Evolutionary conservation across 2,888 invertebrate genomes (phyloP).

Genomic region (Cheilosia vernalis): DNA sequence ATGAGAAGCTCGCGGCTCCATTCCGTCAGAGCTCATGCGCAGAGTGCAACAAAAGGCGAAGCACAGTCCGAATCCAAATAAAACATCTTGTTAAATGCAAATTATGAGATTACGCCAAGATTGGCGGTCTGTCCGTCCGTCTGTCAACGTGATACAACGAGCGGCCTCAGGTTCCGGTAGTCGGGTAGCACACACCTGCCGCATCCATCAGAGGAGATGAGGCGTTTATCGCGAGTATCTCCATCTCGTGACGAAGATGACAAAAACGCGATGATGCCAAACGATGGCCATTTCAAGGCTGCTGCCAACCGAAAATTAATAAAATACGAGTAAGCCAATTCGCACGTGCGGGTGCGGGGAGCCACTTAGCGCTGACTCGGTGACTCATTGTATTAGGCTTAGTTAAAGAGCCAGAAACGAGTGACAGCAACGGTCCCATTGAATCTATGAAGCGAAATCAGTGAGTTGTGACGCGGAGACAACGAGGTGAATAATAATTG

Average conservation of each 20-base stretch:
- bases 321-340: constrained; percentile 13
- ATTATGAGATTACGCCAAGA: constrained; percentile 71
- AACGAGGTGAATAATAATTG: constrained; percentile 71
- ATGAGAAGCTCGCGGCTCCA: constrained; percentile 52
- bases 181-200: constrained; percentile 27
- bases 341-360: constrained; percentile 58
- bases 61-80: constrained; percentile 32
- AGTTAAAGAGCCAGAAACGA: constrained; percentile 11
- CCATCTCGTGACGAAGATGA: constrained; percentile 46
- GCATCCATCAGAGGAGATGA: constrained; percentile 1
- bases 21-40: constrained; percentile 8
- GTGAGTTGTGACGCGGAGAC: constrained; percentile 64
- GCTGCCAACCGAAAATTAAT: constrained; percentile 50
- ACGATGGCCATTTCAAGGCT: constrained; percentile 30
- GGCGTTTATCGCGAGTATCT: constrained; percentile 21
- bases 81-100: constrained; percentile 68
- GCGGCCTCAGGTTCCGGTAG: constrained; percentile 63
- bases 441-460: constrained; percentile 51
- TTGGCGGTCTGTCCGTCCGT: constrained; percentile 19
- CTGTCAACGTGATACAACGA: constrained; percentile 41
- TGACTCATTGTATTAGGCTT: constrained; percentile 1
- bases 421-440: constrained; percentile 18
- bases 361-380: background rate
- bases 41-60: constrained; percentile 13
- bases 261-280: constrained; percentile 41